Conservation (phyloP, 53 echinoderm and acorn worm genomes). For the Temnopleurus reevesii region DNA sequence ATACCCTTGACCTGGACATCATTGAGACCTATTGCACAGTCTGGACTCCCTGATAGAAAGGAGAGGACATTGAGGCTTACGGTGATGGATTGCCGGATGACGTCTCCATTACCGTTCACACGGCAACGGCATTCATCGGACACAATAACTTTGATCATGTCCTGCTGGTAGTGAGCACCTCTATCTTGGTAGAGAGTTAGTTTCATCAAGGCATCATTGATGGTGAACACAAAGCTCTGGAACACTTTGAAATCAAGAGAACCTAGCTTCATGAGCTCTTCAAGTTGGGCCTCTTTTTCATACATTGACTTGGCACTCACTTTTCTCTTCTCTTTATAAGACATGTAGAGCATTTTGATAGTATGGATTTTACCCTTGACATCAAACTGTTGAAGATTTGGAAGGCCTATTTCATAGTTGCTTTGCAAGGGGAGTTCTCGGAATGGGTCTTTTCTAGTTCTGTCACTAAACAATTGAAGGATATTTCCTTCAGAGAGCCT, state of each 20-base stretch:
- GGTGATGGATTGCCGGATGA: constrained; percentile 70
- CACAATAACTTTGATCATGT: constrained; percentile 76
- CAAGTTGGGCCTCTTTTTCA: constrained; percentile 62
- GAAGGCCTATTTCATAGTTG: constrained; percentile 77
- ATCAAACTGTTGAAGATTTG: constrained; percentile 74
- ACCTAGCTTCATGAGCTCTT: constrained; percentile 80
- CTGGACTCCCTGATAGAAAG: constrained; percentile 88
- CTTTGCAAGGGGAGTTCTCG: constrained; percentile 90
- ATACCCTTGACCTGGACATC: constrained; percentile 79
- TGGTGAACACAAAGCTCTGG: constrained; percentile 67
- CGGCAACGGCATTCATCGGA: constrained; percentile 75
- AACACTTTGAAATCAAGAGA: constrained; percentile 69
- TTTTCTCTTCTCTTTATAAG: constrained; percentile 85
- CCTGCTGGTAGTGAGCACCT: constrained; percentile 85
- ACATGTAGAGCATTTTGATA: constrained; percentile 84
- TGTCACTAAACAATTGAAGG: constrained; percentile 71
- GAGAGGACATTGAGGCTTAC: constrained; percentile 72
- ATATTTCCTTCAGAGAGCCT: constrained; percentile 82
- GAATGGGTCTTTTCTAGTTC: constrained; percentile 72
- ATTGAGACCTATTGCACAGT: constrained; percentile 88
- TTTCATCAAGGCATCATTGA: constrained; percentile 90
- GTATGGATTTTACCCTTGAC: constrained; percentile 89
- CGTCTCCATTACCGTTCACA: constrained; percentile 68
- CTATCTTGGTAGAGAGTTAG: constrained; percentile 73
- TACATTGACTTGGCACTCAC: constrained; percentile 61